Conservation (phyloP, 2,113 vertebrate species). For the Neodontobutis hainanensis region DNA sequence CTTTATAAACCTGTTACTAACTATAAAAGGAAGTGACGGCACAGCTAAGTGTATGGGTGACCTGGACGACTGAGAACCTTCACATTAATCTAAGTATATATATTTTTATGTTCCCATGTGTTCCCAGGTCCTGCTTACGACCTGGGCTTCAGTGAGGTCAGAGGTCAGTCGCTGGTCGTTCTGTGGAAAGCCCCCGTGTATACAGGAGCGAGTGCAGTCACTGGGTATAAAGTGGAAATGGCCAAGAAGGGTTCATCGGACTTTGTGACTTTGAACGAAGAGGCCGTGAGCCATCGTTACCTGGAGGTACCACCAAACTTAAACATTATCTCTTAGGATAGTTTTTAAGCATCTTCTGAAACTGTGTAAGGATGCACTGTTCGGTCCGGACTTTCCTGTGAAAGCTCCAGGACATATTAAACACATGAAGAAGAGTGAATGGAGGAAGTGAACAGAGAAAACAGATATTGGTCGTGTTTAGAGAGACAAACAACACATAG, state of each 20-base stretch:
- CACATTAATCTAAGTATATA: neutral
- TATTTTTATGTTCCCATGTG: neutral
- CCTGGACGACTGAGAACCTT: too few relatives aligned
- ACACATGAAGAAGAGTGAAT: too few relatives aligned
- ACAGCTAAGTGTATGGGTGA: too few relatives aligned
- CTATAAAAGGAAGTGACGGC: too few relatives aligned
- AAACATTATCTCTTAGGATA: neutral
- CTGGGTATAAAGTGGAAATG: conserved; percentile 91
- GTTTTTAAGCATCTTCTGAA: too few relatives aligned
- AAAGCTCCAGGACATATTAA: too few relatives aligned
- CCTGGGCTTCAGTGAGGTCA: conserved; percentile 90
- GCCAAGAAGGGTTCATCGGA: conserved; percentile 83
- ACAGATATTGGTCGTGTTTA: too few relatives aligned
- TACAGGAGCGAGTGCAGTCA: conserved; percentile 80
- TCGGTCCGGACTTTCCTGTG: too few relatives aligned
- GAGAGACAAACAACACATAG: too few relatives aligned
- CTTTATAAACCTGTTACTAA: too few relatives aligned
- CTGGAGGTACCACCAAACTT: conserved; percentile 82
- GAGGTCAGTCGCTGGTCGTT: conserved; percentile 87
- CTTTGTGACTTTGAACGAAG: conserved; percentile 83
- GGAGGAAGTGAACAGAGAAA: too few relatives aligned
- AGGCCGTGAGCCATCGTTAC: conserved; percentile 79
- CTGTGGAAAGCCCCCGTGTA: conserved; percentile 93
- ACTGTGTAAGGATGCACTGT: too few relatives aligned
- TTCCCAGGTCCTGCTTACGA: conserved; percentile 89